phyloP scores from a whole-genome alignment of 1,140 invertebrate genomes.

The Drosophila bifasciata region DNA sequence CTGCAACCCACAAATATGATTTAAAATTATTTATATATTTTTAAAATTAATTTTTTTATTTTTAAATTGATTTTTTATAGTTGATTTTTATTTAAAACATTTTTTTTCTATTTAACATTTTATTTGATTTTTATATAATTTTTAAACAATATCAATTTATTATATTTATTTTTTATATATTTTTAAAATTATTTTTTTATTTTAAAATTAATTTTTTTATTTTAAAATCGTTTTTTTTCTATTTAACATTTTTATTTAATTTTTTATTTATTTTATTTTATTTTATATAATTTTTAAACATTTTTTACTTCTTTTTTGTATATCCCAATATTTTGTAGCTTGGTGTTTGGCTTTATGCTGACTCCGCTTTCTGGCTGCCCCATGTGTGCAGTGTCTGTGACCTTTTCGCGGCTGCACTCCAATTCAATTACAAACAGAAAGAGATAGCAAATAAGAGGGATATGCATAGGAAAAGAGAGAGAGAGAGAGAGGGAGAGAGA shows the following conservation, averaged over 20 bases:
- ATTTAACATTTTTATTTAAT: background rate
- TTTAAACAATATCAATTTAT: too few species aligned
- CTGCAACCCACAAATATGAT: too few species aligned
- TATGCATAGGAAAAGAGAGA: slow-evolving; percentile 2
- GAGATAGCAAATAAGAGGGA: background rate
- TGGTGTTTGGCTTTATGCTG: slow-evolving; percentile 42
- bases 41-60: too few species aligned
- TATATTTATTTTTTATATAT: too few species aligned
- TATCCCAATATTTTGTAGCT: slow-evolving; percentile 18
- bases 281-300: too few species aligned
- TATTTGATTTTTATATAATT: too few species aligned
- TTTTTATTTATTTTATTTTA: background rate
- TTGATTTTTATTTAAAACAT: too few species aligned
- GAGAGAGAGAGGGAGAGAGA: slow-evolving; percentile 14
- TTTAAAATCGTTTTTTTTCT: background rate
- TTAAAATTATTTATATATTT: too few species aligned
- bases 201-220: background rate
- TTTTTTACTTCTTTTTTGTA: background rate
- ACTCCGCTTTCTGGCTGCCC: slow-evolving; percentile 21
- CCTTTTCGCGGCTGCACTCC: slow-evolving; percentile 69
- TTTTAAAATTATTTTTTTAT: too few species aligned
- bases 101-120: too few species aligned
- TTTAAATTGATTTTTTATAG: too few species aligned
- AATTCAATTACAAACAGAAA: slow-evolving; percentile 66
- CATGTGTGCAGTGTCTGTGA: slow-evolving; percentile 74